A percentile compares a stretch with the other conserved stretches of the same genome.
These are phyloP conservation scores for Tapirus terrestris DNA, from an alignment of 2,113 vertebrate genomes.

Conservation along the genomic window DNA sequence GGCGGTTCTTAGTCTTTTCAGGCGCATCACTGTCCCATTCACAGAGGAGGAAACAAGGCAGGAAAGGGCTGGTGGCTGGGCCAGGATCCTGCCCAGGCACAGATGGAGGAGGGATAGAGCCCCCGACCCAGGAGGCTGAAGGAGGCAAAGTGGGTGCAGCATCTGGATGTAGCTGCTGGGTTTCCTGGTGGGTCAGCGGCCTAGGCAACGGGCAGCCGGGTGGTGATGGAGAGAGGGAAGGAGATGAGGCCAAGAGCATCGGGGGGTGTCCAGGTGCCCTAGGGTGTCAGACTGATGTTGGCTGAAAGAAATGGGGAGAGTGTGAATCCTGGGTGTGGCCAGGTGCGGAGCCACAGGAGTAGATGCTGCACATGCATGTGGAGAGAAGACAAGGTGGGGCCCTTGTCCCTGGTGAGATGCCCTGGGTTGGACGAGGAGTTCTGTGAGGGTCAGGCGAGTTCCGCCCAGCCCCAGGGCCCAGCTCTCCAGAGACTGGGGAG, in stretches of 20 bases:
- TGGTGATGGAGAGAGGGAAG: not conserved
- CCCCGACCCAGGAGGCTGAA: not conserved
- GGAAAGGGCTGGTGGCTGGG: not conserved
- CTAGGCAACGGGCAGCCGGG: not conserved
- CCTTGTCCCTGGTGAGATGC: not conserved
- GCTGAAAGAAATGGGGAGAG: not conserved
- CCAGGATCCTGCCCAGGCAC: not conserved
- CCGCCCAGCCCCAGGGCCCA: not conserved
- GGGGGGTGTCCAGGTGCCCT: not conserved
- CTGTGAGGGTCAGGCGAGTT: conserved; percentile 1
- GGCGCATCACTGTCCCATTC: too few relatives aligned
- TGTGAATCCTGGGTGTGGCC: not conserved
- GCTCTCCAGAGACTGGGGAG: not conserved
- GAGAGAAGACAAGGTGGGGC: accelerated
- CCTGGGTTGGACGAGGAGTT: not conserved
- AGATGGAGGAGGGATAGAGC: not conserved
- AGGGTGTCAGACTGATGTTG: not conserved
- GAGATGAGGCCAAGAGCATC: not conserved
- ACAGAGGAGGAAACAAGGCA: not conserved
- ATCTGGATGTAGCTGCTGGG: not conserved
- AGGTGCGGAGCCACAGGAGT: accelerated
- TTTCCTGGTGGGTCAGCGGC: not conserved
- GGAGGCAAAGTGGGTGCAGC: not conserved
- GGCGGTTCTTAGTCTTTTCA: accelerated
- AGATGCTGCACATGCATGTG: accelerated